Evolutionary conservation across 2,113 vertebrate genomes (phyloP).

Genomic region (Seriola aureovittata): DNA sequence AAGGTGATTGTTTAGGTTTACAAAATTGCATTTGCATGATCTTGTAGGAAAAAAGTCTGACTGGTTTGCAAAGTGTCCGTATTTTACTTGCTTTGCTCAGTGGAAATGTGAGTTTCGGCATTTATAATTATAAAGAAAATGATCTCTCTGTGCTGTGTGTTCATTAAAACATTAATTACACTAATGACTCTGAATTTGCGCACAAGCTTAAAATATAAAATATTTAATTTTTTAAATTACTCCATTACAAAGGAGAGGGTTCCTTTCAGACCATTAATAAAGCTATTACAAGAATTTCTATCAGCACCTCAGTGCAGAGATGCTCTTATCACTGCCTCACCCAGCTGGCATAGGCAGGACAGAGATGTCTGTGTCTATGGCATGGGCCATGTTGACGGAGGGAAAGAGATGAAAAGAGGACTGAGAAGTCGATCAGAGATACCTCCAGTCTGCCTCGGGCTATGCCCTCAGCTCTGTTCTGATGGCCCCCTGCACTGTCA

Average conservation of each 20-base stretch:
- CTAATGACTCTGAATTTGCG: constrained; percentile 35
- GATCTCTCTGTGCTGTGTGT: constrained; percentile 22
- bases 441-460: constrained; percentile 63
- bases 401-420: constrained; percentile 65
- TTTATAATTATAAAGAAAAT: constrained; percentile 41
- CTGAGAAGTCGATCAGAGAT: constrained; percentile 52
- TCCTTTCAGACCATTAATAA: constrained; percentile 63
- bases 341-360: constrained; percentile 34
- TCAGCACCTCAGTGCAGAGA: constrained; percentile 35
- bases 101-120: background rate
- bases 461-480: constrained; percentile 53
- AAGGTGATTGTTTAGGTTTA: constrained; percentile 42
- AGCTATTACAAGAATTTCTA: constrained; percentile 52
- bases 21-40: constrained; percentile 30
- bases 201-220: constrained; percentile 36
- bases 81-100: constrained; percentile 12
- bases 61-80: background rate
- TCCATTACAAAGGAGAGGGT: constrained; percentile 24
- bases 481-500: constrained; percentile 35
- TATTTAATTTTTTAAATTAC: constrained; percentile 32
- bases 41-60: background rate
- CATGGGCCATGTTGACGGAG: constrained; percentile 21
- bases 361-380: constrained; percentile 54
- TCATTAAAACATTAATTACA: constrained; percentile 62
- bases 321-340: constrained; percentile 49